A percentile compares a stretch with the other conserved stretches of the same genome.
These are phyloP conservation scores for Florisuga fusca DNA, from an alignment of 2,797 vertebrate species.

Conservation along the genomic window DNA sequence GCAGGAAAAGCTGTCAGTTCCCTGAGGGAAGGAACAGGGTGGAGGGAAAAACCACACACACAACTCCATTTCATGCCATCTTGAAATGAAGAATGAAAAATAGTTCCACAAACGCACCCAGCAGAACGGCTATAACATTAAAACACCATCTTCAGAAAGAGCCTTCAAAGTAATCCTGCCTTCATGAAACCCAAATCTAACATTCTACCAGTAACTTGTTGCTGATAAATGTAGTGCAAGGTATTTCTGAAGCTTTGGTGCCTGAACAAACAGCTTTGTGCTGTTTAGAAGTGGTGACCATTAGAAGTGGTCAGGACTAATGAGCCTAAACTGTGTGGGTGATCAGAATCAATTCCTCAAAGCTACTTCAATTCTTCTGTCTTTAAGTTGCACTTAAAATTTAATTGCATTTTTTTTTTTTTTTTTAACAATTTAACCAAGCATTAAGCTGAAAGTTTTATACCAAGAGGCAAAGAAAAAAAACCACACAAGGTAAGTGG, in stretches of 20 bases:
- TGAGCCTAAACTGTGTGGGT: not conserved
- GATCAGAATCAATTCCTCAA: not conserved
- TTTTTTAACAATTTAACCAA: not conserved
- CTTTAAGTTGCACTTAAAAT: not conserved
- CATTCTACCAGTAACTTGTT: not conserved
- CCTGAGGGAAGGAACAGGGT: slow-evolving; percentile 60
- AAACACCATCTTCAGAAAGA: not conserved
- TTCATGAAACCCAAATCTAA: not conserved
- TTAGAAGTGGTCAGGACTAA: not conserved
- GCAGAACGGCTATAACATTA: not conserved
- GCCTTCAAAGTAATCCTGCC: not conserved
- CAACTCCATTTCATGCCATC: slow-evolving; percentile 39
- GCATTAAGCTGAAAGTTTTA: slow-evolving; percentile 11
- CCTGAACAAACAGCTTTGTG: not conserved
- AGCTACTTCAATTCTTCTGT: not conserved
- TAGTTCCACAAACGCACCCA: not conserved
- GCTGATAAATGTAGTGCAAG: not conserved
- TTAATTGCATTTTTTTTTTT: slow-evolving; percentile 19
- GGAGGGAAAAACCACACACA: slow-evolving; percentile 27
- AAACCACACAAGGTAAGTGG: slow-evolving; percentile 40
- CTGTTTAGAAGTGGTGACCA: too few species aligned
- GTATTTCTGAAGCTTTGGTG: not conserved
- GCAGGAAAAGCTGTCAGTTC: slow-evolving; percentile 54
- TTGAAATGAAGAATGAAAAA: not conserved
- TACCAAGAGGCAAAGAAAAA: slow-evolving; percentile 32